Base-by-base conservation (phyloP, 2,888 invertebrate species). In the Anagyrus pseudococci region DNA sequence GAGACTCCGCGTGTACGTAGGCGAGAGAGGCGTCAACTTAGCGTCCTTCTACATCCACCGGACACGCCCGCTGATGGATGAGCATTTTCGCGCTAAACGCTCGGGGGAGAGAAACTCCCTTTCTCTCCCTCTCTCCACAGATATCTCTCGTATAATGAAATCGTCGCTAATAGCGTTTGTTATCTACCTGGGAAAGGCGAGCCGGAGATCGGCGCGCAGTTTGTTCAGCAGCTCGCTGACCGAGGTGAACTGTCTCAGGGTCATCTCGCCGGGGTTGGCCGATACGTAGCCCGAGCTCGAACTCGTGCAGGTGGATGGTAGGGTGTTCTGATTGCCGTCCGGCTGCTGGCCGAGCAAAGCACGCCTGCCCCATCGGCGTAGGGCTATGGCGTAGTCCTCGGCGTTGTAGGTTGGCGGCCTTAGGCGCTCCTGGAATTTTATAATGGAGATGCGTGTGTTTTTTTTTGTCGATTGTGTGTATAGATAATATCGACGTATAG, bases 361-460 rank as follows among this genome's bases (percentile, higher is more conserved):
- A 71, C 88, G 88, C 74, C 87, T 86, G 64, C 91, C 91, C 88
- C 91, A 93, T 85, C 93, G 92, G 76, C 89, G 88, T 66, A 94
- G 81, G 1, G 92, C 90, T 3, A 87, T 84, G 3, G 90, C 90
- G 79, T 94, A 95, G 80, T 94, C 94, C 78, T 95, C 94, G 0
- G 94, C 91, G 77, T 94, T 94, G 84, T 94, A 94, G 19, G 94
- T 89, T 0, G 94, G 94, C 29, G 94, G 93, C 46, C 93, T 86
- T 74, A 92, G 89, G 72, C 92, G 91, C 76, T 93, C 92, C 90
- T 92, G n/a, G n/a, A n/a, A n/a, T n/a, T n/a, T n/a, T n/a, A n/a
- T n/a, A n/a, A n/a, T n/a, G n/a, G n/a, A n/a, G n/a, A n/a, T n/a
- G n/a, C n/a, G n/a, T n/a, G n/a, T n/a, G n/a, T n/a, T n/a, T n/a